A percentile compares a stretch with the other conserved stretches of the same genome.
Conservation (phyloP, 2,888 invertebrate genomes). For the Tortricodes alternella region DNA sequence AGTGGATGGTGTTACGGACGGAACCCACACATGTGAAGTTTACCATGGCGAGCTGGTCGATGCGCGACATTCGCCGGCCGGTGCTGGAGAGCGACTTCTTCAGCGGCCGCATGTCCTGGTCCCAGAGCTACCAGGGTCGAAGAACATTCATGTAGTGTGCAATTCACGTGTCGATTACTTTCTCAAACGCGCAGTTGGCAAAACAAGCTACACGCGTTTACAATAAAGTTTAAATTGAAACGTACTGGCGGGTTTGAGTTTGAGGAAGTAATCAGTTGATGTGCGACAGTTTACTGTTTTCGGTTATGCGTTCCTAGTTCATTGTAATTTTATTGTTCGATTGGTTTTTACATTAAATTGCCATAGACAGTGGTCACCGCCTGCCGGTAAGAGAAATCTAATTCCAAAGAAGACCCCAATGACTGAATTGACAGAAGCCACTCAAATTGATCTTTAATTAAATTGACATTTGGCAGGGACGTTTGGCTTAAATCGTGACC, state of each 20-base stretch:
- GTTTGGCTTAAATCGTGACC: too few species aligned
- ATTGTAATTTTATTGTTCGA: not conserved
- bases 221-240: not conserved
- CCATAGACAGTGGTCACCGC: too few species aligned
- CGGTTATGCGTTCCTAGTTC: conserved; percentile 43
- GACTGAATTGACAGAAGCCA: too few species aligned
- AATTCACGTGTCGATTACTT: conserved; percentile 1
- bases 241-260: not conserved
- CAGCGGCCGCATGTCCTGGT: conserved; percentile 93
- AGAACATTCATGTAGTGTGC: conserved; percentile 55
- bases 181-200: not conserved
- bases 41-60: conserved; percentile 92
- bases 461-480: too few species aligned
- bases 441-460: too few species aligned
- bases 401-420: too few species aligned
- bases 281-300: not conserved
- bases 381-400: too few species aligned
- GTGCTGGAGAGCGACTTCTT: conserved; percentile 90
- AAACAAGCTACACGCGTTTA: too few species aligned
- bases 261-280: too few species aligned
- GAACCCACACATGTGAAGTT: conserved; percentile 46
- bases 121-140: conserved; percentile 87
- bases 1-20: not conserved
- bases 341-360: too few species aligned
- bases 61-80: conserved; percentile 91